Evolutionary conservation across 2,797 vertebrate species (phyloP), one percentile per base, ranked within the genome.

Genomic region (Passerculus sandwichensis): DNA sequence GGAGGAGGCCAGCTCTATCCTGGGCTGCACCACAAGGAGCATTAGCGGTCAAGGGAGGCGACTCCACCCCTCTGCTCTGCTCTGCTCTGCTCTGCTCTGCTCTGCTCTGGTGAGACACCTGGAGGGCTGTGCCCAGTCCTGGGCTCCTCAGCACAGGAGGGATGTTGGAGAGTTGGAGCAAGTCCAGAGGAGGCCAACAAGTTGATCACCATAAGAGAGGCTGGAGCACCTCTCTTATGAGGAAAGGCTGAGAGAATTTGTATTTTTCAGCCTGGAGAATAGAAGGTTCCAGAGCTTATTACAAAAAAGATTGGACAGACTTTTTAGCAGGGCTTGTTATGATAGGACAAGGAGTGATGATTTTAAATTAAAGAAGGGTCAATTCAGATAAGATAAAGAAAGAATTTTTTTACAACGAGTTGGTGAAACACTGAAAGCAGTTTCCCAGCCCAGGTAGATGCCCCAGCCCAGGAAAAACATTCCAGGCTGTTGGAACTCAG

Each of bases 81-180:
- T 36, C 36, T n/a, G n/a, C 16, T 18, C 36, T 51, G n/a, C 16
- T 15, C 36, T 44, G 45, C 36, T 36, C 23, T 51, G n/a, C 16
- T 18, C 36, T 51, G n/a, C 16, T 15, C 36, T 44, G 45, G n/a
- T 40, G 59, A 51, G 38, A 26, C 6, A 8, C 14, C 42, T 19
- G 34, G 14, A 26, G 18, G 3, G 15, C 10, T n/a, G 38, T 38
- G 30, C 12, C 25, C 51, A 51, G 6, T 34, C 19, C 47, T 74
- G 61, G 25, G 11, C 2, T n/a, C 6, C 36, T 70, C n/a, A 64
- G 78, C 57, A 38, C 32, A 34, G 51, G 22, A 51, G 57, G 29
- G 29, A 50, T 12, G 10, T 21, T 6, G 10, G 2, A 1, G 0
- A 16, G 3, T 5, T 42, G 48, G 20, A 60, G 13, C 4, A 12